Conservation (phyloP, 2,888 invertebrate genomes). For the Eumacrocentrus americanus region DNA sequence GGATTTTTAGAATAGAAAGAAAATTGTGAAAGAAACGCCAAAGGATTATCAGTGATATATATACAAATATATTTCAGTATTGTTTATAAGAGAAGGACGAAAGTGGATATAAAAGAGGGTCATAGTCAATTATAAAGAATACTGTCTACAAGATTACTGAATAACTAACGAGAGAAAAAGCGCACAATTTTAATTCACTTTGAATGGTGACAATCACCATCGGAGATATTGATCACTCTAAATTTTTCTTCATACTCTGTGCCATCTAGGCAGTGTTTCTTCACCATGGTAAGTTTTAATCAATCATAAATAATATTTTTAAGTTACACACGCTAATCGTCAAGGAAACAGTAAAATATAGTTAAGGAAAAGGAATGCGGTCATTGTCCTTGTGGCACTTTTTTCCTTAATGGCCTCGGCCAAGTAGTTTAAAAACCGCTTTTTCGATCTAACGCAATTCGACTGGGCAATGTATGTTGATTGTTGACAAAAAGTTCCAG, state of each 20-base stretch:
- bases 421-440: no score
- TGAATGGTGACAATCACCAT: conserved; percentile 30
- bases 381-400: no score
- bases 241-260: conserved; percentile 33
- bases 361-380: background rate
- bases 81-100: conserved; percentile 25
- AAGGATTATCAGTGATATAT: conserved; percentile 48
- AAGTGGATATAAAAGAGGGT: background rate
- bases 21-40: conserved; percentile 39
- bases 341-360: background rate
- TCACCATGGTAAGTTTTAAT: conserved; percentile 50
- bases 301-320: conserved; percentile 1
- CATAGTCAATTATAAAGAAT: background rate
- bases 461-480: no score
- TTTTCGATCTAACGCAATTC: no score
- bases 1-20: conserved; percentile 31
- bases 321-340: background rate
- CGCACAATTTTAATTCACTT: conserved; percentile 11
- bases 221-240: conserved; percentile 18
- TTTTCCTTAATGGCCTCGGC: no score
- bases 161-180: conserved; percentile 1
- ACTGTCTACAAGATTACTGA: conserved; percentile 9
- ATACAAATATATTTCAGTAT: conserved; percentile 37
- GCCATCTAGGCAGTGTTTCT: conserved; percentile 49
- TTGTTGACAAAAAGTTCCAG: no score